Conservation (phyloP, 2,113 vertebrate genomes). For the Egretta garzetta region DNA sequence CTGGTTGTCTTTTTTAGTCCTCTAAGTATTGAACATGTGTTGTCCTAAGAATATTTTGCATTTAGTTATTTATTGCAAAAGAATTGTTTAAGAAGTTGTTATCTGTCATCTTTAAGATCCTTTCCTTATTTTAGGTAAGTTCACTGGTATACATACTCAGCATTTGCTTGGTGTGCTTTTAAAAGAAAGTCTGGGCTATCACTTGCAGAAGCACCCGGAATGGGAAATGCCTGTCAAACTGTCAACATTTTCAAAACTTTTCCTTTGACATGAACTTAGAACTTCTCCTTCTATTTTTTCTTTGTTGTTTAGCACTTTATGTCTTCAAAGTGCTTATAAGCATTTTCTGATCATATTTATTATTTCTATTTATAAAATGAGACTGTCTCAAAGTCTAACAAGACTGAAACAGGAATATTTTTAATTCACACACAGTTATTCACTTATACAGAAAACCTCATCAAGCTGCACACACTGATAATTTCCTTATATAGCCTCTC, state of each 20-base stretch:
- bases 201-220: background rate
- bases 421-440: background rate
- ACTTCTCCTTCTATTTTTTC: background rate
- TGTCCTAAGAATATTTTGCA: background rate
- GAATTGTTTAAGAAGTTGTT: background rate
- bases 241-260: background rate
- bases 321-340: constrained; percentile 22
- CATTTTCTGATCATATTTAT: constrained; percentile 20
- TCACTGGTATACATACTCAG: background rate
- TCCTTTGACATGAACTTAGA: constrained; percentile 9
- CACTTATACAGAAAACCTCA: background rate
- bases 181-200: background rate
- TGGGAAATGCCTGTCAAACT: background rate
- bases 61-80: background rate
- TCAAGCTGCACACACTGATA: background rate
- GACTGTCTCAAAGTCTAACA: background rate
- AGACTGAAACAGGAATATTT: background rate
- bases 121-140: background rate
- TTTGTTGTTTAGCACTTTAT: background rate
- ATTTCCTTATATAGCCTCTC: background rate
- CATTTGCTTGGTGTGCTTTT: background rate
- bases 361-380: constrained; percentile 16
- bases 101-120: background rate
- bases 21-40: background rate
- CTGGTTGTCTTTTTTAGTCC: background rate